Base-by-base conservation (phyloP, 2,888 invertebrate species). In the Serrognathus titanus region DNA sequence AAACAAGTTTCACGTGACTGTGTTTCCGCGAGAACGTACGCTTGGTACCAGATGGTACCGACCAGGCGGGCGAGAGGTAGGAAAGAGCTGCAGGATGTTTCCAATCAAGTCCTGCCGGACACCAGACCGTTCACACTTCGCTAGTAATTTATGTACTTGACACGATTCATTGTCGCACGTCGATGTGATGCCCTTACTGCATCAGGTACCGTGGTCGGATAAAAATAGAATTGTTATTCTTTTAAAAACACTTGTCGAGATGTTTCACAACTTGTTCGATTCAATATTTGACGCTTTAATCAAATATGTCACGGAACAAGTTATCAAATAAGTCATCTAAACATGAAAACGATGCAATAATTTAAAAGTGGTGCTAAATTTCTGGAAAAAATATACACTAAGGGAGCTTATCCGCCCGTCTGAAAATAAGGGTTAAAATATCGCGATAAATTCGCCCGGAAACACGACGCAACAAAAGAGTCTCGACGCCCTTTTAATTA, bases 31-130 rank as follows among this genome's bases (percentile, higher is more conserved):
- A 43, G 43, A 43, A 43, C 20, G 43, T 43, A 16, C 43, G 43
- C 43, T 43, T 43, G 43, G 43, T 43, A 43, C 43, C 20, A 43
- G 43, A 43, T 43, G 43, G 43, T 43, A 43, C 43, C 43, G 43
- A 43, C 43, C 16, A 10, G 9, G 20, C 16, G 43, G 43, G 43
- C 13, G 20, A 43, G 43, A 43, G 43, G 43, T 3, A 43, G 43
- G 43, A 16, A 43, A 43, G 43, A 43, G 16, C 12, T 16, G 43
- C 43, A 43, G 43, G 43, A 43, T 43, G 43, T 43, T 43, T 20
- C 43, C 43, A 43, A 43, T 43, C 43, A 16, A 43, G 16, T 43
- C 40, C 20, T 16, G 43, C 43, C 43, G 43, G 43, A 43, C 43
- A 43, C 43, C 12, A 13, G 43, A 43, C 43, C 43, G 20, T 43